phyloP scores from a whole-genome alignment of 1,140 invertebrate species.

The Ctenoplectra terminalis region DNA sequence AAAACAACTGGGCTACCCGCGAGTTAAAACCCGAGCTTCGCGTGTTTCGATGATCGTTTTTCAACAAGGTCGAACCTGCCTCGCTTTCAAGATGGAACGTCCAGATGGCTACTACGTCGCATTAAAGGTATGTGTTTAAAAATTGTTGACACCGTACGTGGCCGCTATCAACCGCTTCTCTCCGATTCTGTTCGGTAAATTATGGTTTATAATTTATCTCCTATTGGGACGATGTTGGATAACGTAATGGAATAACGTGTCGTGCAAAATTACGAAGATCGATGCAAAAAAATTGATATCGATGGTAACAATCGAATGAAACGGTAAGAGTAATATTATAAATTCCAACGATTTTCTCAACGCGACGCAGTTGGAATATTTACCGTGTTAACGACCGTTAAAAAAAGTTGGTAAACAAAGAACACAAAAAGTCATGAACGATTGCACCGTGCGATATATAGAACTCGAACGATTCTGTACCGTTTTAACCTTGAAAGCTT shows the following conservation, averaged over 20 bases:
- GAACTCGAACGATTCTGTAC: background rate
- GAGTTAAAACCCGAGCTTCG: background rate
- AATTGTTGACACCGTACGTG: background rate
- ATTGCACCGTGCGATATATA: background rate
- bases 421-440: background rate
- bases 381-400: background rate
- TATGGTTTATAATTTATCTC: too few relatives aligned
- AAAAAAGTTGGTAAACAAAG: background rate
- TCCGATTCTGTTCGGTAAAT: too few relatives aligned
- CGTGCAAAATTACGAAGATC: too few relatives aligned
- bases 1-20: background rate
- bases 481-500: background rate
- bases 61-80: background rate
- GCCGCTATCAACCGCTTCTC: too few relatives aligned
- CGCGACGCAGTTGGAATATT: background rate
- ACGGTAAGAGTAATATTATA: too few relatives aligned
- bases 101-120: background rate
- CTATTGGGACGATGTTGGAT: too few relatives aligned
- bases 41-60: slow-evolving; percentile 13
- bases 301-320: too few relatives aligned
- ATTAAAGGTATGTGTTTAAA: slow-evolving; percentile 12
- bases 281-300: too few relatives aligned
- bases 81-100: slow-evolving; percentile 19
- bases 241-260: too few relatives aligned
- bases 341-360: background rate